These are phyloP conservation scores for Nothobranchius furzeri DNA, from an alignment of 2,113 vertebrate species.

Conservation along the genomic window DNA sequence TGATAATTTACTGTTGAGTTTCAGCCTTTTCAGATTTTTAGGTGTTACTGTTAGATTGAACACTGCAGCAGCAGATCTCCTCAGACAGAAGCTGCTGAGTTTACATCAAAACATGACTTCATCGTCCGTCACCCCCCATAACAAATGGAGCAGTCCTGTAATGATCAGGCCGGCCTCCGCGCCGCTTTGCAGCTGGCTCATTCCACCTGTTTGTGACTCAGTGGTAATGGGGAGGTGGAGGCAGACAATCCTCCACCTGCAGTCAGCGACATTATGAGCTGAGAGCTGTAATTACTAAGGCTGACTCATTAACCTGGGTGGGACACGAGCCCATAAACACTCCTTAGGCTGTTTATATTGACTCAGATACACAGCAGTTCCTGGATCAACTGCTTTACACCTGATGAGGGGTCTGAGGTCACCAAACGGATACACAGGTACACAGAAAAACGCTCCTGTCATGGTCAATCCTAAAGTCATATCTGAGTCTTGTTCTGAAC, in stretches of 20 bases:
- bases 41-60: neutral
- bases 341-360: constrained; percentile 23
- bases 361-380: constrained; percentile 1
- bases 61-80: neutral
- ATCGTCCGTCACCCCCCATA: constrained; percentile 7
- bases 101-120: neutral
- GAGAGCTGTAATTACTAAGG: constrained; percentile 31
- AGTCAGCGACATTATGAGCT: neutral
- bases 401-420: neutral
- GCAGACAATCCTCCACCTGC: neutral
- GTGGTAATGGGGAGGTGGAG: constrained; percentile 11
- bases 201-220: constrained; percentile 55
- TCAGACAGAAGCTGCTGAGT: neutral
- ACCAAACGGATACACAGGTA: too few relatives aligned
- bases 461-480: neutral
- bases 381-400: neutral
- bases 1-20: too few relatives aligned
- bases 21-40: neutral
- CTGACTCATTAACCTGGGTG: constrained; percentile 32
- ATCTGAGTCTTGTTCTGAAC: neutral
- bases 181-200: constrained; percentile 43
- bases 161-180: constrained; percentile 40
- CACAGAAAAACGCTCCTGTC: too few relatives aligned
- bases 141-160: constrained; percentile 51
- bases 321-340: neutral